Conservation (phyloP, 2,888 invertebrate genomes). For the Pristionchus entomophagus region DNA sequence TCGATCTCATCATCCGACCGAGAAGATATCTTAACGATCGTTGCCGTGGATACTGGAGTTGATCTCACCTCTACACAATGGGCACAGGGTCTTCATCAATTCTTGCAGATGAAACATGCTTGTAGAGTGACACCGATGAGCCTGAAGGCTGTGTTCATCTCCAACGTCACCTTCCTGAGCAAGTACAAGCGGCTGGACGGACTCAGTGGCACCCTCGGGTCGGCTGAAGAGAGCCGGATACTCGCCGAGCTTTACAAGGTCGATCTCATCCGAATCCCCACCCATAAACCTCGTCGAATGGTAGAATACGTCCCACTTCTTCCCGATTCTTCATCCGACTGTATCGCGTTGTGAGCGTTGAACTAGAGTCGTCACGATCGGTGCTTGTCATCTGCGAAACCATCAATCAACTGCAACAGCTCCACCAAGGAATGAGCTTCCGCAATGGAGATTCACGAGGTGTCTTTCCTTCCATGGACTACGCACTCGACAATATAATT, state of each 20-base stretch:
- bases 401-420: constrained; percentile 57
- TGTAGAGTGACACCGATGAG: constrained; percentile 68
- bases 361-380: constrained; percentile 61
- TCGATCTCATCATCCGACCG: no score
- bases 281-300: constrained; percentile 45
- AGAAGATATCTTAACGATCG: constrained; percentile 31
- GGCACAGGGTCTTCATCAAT: constrained; percentile 74
- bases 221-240: constrained; percentile 62
- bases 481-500: no score
- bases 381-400: constrained; percentile 73
- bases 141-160: background rate
- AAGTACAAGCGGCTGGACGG: constrained; percentile 72
- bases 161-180: constrained; percentile 54
- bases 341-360: background rate
- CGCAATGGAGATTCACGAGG: no score
- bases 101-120: constrained; percentile 76
- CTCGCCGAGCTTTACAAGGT: constrained; percentile 49
- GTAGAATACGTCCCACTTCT: constrained; percentile 50
- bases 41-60: constrained; percentile 74
- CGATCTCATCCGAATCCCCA: constrained; percentile 50
- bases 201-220: constrained; percentile 77
- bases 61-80: constrained; percentile 76
- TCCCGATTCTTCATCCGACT: background rate
- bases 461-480: no score
- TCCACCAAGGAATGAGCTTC: constrained; percentile 48